A percentile compares a stretch with the other conserved stretches of the same genome.
phyloP scores from a whole-genome alignment of 2,113 vertebrate species.

The Nibea albiflora region DNA sequence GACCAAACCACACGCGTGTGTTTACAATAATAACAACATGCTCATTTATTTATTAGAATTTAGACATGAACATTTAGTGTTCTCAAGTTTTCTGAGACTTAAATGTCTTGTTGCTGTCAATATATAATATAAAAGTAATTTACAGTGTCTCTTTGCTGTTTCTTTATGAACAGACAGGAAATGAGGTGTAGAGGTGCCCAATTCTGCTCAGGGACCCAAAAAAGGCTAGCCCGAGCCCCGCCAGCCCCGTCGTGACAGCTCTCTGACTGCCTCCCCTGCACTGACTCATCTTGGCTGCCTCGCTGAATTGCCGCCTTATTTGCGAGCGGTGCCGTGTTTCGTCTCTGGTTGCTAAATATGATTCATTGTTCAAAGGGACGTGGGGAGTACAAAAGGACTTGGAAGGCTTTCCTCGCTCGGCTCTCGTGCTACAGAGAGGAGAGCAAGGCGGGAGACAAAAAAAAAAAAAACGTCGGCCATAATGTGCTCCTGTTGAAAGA shows the following conservation, averaged over 20 bases:
- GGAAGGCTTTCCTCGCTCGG: slow-evolving; percentile 39
- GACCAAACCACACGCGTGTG: not conserved
- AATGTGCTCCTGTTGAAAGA: slow-evolving; percentile 60
- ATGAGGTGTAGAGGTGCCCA: not conserved
- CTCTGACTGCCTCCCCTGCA: not conserved
- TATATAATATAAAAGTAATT: not conserved
- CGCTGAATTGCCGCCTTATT: slow-evolving; percentile 42
- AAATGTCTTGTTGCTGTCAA: not conserved
- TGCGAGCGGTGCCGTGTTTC: slow-evolving; percentile 32
- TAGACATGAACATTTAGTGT: not conserved
- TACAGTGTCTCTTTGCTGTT: not conserved
- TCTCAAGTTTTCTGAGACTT: not conserved
- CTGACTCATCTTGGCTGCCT: slow-evolving; percentile 40
- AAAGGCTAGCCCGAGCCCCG: not conserved
- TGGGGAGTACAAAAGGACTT: slow-evolving; percentile 61
- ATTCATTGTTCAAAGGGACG: slow-evolving; percentile 73
- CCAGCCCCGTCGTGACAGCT: not conserved
- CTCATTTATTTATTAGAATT: too few species aligned
- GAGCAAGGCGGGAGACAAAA: slow-evolving; percentile 57
- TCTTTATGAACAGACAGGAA: not conserved
- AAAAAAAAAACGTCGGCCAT: slow-evolving; percentile 29
- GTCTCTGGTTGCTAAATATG: slow-evolving; percentile 50
- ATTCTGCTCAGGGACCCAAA: not conserved
- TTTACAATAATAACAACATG: too few species aligned
- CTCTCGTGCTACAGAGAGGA: slow-evolving; percentile 43